Conservation (phyloP, 2,797 vertebrate genomes). For the Heliangelus exortis region DNA sequence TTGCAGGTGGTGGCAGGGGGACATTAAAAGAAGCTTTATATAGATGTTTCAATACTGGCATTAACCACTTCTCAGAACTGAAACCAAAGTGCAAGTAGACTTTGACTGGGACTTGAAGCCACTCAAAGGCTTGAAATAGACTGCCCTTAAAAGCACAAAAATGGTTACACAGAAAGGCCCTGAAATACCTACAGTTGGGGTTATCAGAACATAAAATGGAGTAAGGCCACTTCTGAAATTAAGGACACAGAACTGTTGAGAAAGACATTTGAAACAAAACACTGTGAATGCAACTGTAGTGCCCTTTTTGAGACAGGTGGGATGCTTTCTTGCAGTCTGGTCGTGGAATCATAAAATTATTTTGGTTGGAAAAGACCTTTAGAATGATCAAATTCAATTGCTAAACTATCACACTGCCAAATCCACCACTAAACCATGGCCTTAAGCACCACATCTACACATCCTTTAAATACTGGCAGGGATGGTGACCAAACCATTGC, state of each 20-base stretch:
- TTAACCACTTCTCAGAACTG: not conserved
- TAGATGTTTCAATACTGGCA: not conserved
- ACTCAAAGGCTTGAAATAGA: not conserved
- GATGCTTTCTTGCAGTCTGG: not conserved
- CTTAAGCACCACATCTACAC: too few relatives aligned
- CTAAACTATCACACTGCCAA: too few relatives aligned
- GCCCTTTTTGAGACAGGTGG: not conserved
- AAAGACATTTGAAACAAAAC: not conserved
- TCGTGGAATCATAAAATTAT: not conserved
- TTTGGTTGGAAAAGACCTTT: too few relatives aligned
- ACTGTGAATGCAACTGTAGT: rapidly evolving
- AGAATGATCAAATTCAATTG: too few relatives aligned
- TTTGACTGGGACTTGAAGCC: not conserved
- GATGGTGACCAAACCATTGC: too few relatives aligned
- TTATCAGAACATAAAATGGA: not conserved
- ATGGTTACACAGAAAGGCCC: not conserved
- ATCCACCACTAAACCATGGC: too few relatives aligned
- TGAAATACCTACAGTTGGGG: not conserved
- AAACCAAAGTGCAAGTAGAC: not conserved
- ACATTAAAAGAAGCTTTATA: not conserved
- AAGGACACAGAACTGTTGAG: not conserved
- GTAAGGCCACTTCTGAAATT: not conserved
- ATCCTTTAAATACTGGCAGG: too few relatives aligned
- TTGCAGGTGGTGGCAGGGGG: not conserved
- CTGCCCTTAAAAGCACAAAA: not conserved